Evolutionary conservation across 2,113 vertebrate genomes (phyloP).

Genomic region (Helogale parvula): DNA sequence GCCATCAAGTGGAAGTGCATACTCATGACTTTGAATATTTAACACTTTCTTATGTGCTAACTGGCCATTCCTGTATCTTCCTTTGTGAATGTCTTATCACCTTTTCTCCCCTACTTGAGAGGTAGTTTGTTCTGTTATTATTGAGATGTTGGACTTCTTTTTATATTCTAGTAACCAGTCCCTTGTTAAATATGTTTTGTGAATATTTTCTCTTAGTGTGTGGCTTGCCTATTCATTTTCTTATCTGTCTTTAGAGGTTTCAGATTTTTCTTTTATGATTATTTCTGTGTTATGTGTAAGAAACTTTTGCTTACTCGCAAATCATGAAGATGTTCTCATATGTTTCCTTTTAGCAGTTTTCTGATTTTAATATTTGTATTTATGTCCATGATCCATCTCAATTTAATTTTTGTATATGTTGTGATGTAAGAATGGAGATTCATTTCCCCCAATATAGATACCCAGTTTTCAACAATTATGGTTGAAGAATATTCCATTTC

Average conservation of each 20-base stretch:
- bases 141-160: neutral
- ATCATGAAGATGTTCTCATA: neutral
- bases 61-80: neutral
- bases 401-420: neutral
- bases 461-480: neutral
- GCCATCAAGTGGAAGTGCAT: neutral
- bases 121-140: neutral
- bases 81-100: neutral
- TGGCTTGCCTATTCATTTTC: neutral
- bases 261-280: neutral
- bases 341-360: neutral
- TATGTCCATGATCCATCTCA: neutral
- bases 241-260: neutral
- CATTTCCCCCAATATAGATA: neutral
- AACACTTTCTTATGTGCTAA: neutral
- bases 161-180: neutral
- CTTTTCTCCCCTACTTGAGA: neutral
- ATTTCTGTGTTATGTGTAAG: neutral
- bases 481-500: neutral
- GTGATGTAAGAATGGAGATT: neutral
- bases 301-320: neutral
- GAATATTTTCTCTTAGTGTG: neutral
- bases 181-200: neutral
- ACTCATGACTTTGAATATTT: neutral
- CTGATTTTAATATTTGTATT: neutral